phyloP scores from a whole-genome alignment of 2,113 vertebrate genomes.

The Gambusia affinis region DNA sequence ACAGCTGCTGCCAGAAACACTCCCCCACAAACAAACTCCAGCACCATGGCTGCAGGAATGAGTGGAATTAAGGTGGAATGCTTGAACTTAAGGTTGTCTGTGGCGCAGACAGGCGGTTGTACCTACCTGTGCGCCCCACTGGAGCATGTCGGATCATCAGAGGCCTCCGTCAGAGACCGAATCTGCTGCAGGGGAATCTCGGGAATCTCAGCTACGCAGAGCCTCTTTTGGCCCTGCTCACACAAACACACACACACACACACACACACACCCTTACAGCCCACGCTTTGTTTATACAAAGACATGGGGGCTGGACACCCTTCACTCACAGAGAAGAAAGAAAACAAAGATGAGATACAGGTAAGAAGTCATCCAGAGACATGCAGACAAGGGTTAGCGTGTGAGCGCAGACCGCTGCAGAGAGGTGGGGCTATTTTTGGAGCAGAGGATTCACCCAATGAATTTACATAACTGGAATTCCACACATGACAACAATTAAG shows the following conservation, averaged over 20 bases:
- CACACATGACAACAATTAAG: constrained; percentile 65
- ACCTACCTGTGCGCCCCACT: constrained; percentile 38
- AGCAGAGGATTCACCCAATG: constrained; percentile 63
- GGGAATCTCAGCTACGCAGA: constrained; percentile 69
- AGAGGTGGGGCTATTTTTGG: constrained; percentile 72
- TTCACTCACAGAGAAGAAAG: constrained; percentile 71
- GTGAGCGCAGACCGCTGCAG: constrained; percentile 61
- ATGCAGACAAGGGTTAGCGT: constrained; percentile 72
- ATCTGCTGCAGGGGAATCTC: constrained; percentile 63
- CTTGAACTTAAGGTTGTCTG: constrained; percentile 33
- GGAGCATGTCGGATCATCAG: constrained; percentile 53
- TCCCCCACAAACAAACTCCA: constrained; percentile 26
- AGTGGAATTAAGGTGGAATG: constrained; percentile 57
- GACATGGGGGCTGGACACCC: constrained; percentile 71
- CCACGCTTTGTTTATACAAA: constrained; percentile 72
- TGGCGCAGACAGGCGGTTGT: constrained; percentile 25
- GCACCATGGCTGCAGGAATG: constrained; percentile 33
- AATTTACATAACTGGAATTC: constrained; percentile 72
- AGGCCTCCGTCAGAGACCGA: constrained; percentile 45
- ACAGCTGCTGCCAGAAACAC: constrained; percentile 38
- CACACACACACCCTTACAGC: constrained; percentile 55
- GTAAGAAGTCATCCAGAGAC: constrained; percentile 65
- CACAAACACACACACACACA: constrained; percentile 46
- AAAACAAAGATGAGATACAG: constrained; percentile 68
- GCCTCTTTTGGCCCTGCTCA: constrained; percentile 46